Conservation (phyloP, 2,797 vertebrate species). For the Cossypha niveicapilla region DNA sequence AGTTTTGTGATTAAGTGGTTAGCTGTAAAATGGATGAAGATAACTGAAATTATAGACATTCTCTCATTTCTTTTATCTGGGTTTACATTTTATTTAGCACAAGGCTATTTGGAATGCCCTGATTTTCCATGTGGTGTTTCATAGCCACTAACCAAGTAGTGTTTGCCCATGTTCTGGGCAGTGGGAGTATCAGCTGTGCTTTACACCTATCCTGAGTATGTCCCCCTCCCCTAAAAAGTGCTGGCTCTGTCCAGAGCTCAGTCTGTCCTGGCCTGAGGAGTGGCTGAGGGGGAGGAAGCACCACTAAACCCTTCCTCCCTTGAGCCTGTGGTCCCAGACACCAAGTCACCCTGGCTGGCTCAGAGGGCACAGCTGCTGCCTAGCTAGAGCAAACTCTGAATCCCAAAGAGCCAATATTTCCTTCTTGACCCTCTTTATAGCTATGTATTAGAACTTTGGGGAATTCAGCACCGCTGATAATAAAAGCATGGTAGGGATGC, state of each 20-base stretch:
- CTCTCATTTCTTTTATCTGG: neutral
- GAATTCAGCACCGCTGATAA: neutral
- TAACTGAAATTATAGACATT: neutral
- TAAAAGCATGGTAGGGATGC: neutral
- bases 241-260: neutral
- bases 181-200: neutral
- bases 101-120: neutral
- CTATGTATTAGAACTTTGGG: neutral
- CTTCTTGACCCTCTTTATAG: neutral
- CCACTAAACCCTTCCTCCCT: accelerated
- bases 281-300: neutral
- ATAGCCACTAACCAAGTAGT: neutral
- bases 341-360: accelerated
- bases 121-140: neutral
- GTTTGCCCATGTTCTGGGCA: neutral
- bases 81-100: neutral
- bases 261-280: neutral
- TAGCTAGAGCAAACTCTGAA: neutral
- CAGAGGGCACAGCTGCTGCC: neutral
- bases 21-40: constrained; percentile 29
- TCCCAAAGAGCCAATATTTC: neutral
- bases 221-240: neutral
- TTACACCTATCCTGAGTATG: neutral
- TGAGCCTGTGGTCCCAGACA: neutral
- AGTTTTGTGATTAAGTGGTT: constrained; percentile 60